Base-by-base conservation (phyloP, 2,113 vertebrate species). In the Chaetodon auriga region DNA sequence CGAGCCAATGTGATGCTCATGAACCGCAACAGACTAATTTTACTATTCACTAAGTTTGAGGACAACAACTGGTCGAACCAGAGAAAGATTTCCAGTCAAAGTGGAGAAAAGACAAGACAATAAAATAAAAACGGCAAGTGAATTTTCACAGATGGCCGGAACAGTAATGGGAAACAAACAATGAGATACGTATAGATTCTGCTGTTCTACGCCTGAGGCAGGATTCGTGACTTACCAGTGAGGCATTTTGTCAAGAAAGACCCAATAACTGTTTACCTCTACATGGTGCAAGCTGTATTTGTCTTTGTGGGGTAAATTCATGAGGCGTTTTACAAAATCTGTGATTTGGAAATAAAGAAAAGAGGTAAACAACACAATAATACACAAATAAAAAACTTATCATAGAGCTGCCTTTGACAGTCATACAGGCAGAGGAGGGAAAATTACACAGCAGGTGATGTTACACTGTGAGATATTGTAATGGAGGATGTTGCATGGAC, bases 1-100 rank as follows among this genome's bases (percentile, higher is more conserved):
- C 30, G 11, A 62, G 82, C 80, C 72, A 75, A 54, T 57, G 69
- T 36, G 65, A 76, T 64, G 30, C 58, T 85, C 66, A 80, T 49
- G 53, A 73, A 84, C 49, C 5, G 57, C 45, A 60, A 46, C 12
- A 16, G 54, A 13, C 57, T 63, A 21, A 54, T 82, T 75, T 65
- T 43, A 77, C 58, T 61, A 30, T 36, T 60, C 43, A 23, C 21
- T 11, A 53, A 76, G 36, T 89, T 38, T 77, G 60, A 66, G 30
- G 15, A 60, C 57, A 63, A 46, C 23, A 77, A 58, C 14, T 9
- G 68, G 60, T 70, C 45, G 3, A 61, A 35, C 23, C 18, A 19
- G 21, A 72, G 38, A 71, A 51, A 30, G 5, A 77, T 66, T 78
- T 80, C 18, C 19, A 75, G 64, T 48, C n/a, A 36, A 64, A 45